Evolutionary conservation across 2,888 invertebrate species (phyloP).

Genomic region (Machimus rusticus): DNA sequence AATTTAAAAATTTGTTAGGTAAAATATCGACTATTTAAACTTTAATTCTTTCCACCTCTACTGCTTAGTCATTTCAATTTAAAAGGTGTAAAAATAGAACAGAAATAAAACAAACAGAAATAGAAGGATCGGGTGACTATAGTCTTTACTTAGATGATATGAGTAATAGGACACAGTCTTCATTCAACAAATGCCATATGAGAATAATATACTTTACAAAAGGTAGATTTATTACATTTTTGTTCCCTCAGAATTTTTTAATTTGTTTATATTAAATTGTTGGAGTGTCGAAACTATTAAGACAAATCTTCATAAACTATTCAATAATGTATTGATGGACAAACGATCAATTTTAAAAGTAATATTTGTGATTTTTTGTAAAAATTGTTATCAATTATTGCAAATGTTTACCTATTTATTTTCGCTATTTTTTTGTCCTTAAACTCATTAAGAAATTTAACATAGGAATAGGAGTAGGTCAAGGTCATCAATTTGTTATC

Average conservation of each 20-base stretch:
- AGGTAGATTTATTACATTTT: too few relatives aligned
- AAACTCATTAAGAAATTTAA: not conserved
- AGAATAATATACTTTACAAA: not conserved
- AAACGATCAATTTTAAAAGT: not conserved
- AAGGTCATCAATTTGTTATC: slow-evolving; percentile 38
- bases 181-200: not conserved
- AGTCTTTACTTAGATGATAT: not conserved
- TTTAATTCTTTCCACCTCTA: not conserved
- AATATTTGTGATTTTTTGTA: not conserved
- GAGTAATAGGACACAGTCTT: not conserved
- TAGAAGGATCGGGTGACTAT: not conserved
- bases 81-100: not conserved
- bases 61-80: not conserved
- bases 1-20: not conserved
- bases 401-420: not conserved
- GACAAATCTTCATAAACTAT: not conserved
- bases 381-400: not conserved
- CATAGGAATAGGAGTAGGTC: slow-evolving; percentile 27
- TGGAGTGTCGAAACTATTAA: not conserved
- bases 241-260: not conserved
- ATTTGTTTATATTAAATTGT: not conserved
- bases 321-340: not conserved
- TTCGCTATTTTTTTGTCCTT: not conserved
- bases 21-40: not conserved
- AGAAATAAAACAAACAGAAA: not conserved